These are phyloP conservation scores for Chrysolina haemoptera DNA, from an alignment of 2,888 invertebrate genomes.

Conservation along the genomic window DNA sequence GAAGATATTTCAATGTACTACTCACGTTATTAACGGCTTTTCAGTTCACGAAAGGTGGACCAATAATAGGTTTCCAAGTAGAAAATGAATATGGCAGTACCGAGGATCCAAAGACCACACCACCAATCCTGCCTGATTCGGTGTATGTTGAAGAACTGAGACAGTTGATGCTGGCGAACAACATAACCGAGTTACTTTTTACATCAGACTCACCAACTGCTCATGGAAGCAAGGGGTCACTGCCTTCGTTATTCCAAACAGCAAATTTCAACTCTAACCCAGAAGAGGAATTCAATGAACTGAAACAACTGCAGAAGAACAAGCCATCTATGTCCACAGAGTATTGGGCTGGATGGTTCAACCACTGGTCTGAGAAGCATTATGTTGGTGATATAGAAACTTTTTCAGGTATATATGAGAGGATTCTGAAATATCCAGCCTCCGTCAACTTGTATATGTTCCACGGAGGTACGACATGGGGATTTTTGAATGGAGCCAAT, in stretches of 20 bases:
- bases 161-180: slow-evolving; percentile 62
- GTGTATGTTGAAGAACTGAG: slow-evolving; percentile 67
- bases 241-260: slow-evolving; percentile 55
- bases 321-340: slow-evolving; percentile 73
- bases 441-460: slow-evolving; percentile 93
- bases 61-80: slow-evolving; percentile 88
- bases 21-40: slow-evolving; percentile 70
- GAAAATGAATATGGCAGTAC: slow-evolving; percentile 79
- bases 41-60: slow-evolving; percentile 83
- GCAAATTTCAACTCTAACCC: slow-evolving; percentile 71
- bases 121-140: slow-evolving; percentile 56
- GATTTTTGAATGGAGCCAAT: slow-evolving; percentile 72
- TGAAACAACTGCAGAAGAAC: slow-evolving; percentile 68
- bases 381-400: slow-evolving; percentile 51
- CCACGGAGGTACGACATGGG: slow-evolving; percentile 91
- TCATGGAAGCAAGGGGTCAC: slow-evolving; percentile 52
- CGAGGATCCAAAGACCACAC: slow-evolving; percentile 30
- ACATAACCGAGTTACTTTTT: slow-evolving; percentile 70
- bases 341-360: slow-evolving; percentile 75
- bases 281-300: slow-evolving; percentile 65
- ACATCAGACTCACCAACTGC: slow-evolving; percentile 70
- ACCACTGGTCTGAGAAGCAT: slow-evolving; percentile 71
- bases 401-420: slow-evolving; percentile 49
- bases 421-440: slow-evolving; percentile 65
- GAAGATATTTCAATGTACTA: slow-evolving; percentile 71